Conservation (phyloP, 2,888 invertebrate genomes). For the Shargacucullia verbasci region DNA sequence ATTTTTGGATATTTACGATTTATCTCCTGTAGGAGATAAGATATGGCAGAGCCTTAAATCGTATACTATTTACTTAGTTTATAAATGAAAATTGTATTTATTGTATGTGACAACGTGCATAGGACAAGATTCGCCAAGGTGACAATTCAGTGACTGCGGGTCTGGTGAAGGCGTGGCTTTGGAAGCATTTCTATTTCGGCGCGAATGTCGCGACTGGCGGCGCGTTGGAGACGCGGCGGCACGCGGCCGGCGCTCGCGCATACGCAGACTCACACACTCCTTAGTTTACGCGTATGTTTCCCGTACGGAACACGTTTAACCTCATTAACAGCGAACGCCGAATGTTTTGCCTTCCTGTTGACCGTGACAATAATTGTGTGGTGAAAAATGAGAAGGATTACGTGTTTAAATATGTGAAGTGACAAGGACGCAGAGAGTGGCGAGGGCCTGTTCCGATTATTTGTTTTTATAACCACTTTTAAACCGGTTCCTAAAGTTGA, state of each 20-base stretch:
- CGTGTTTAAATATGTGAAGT: constrained; percentile 37
- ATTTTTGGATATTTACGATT: too few species aligned
- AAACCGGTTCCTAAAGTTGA: constrained; percentile 23
- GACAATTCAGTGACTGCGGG: constrained; percentile 48
- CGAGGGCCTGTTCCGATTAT: constrained; percentile 6
- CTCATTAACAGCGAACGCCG: constrained; percentile 52
- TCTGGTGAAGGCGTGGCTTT: constrained; percentile 61
- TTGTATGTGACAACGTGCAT: constrained; percentile 1
- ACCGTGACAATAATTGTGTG: constrained; percentile 37
- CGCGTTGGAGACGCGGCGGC: constrained; percentile 66
- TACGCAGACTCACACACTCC: constrained; percentile 68
- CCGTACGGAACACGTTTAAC: constrained; percentile 72
- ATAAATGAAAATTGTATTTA: neutral
- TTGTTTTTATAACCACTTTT: constrained; percentile 14
- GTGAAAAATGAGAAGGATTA: constrained; percentile 31
- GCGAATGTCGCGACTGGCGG: constrained; percentile 69
- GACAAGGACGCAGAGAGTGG: constrained; percentile 21
- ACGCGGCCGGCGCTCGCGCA: constrained; percentile 71
- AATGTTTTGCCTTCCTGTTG: constrained; percentile 48
- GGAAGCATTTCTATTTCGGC: constrained; percentile 84
- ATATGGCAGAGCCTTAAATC: too few species aligned
- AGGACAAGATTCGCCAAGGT: constrained; percentile 50
- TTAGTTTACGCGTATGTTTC: constrained; percentile 80
- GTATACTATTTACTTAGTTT: too few species aligned
- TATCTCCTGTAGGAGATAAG: too few species aligned